Evolutionary conservation across 2,888 invertebrate species (phyloP), one percentile per base, ranked within the genome.

Genomic region (Scelioninae gen. 1): DNA sequence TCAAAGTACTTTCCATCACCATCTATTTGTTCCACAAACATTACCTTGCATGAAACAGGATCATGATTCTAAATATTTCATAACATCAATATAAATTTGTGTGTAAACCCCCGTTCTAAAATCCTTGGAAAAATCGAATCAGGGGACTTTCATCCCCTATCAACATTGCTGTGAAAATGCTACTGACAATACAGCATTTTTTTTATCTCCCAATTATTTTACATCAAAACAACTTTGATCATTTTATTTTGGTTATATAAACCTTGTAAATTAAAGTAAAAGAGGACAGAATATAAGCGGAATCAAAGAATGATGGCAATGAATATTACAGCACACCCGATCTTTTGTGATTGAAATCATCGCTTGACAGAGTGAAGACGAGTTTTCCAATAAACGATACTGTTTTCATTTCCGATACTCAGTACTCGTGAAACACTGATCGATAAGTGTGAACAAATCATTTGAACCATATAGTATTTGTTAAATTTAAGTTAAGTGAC

Each of bases 311-410:
- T 16, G 5, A 13, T 8, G n/a, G 49, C 32, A 49, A 49, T 16
- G 40, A 10, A 23, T 11, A 40, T n/a, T n/a, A n/a, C n/a, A n/a
- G n/a, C n/a, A 23, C 11, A 3, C 9, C 29, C 49, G 38, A 51
- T 38, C 38, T 55, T 11, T 43, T 55, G 16, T 38, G 53, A 69
- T 56, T 58, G 32, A 71, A 71, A 71, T 60, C 69, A 11, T 29
- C 31, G 29, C 32, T 49, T 13, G 4, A 43, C 15, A n/a, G 16
- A 58, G 55, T 10, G 38, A 15, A 38, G 69, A 58, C 38, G 38
- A 11, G 32, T 49, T 71, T 71, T 58, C 58, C 47, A 58, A 71
- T 58, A 71, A 71, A 58, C 32, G 43, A 49, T 71, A 43, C 49
- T 43, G 53, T 55, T 29, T 51, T 10, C 56, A 49, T 71, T 58